A percentile compares a stretch with the other conserved stretches of the same genome.
phyloP scores from a whole-genome alignment of 1,140 invertebrate species.

The Trachymyrmex cornetzi region DNA sequence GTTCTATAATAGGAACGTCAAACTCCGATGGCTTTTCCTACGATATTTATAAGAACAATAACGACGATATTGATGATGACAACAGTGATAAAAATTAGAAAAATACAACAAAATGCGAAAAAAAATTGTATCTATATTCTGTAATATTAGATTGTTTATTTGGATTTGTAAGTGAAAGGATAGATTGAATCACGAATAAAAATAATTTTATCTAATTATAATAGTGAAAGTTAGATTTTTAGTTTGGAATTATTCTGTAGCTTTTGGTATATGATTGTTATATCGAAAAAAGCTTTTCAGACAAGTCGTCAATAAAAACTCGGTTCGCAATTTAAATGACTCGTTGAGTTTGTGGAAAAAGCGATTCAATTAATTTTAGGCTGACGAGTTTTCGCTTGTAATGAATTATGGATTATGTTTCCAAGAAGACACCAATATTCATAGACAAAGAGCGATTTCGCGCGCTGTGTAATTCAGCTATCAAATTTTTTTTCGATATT shows the following conservation, averaged over 20 bases:
- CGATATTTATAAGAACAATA: not conserved
- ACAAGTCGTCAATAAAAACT: not conserved
- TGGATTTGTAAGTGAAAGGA: not conserved
- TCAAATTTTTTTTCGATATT: not conserved
- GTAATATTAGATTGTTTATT: not conserved
- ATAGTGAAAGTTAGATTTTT: not conserved
- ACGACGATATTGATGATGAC: not conserved
- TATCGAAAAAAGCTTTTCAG: not conserved
- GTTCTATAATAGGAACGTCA: not conserved
- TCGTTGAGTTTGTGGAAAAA: conserved; percentile 1
- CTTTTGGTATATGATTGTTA: not conserved
- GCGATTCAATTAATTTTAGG: conserved; percentile 32
- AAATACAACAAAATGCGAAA: not conserved
- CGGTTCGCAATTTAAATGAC: conserved; percentile 10
- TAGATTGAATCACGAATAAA: not conserved
- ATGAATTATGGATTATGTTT: conserved; percentile 43
- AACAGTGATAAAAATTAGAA: not conserved
- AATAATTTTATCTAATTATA: not conserved
- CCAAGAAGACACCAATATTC: conserved; percentile 21
- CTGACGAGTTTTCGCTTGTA: conserved; percentile 15
- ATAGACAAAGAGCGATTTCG: conserved; percentile 28
- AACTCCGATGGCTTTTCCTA: not conserved
- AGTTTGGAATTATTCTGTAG: not conserved
- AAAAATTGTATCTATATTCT: not conserved
- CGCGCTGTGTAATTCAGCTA: not conserved